These are phyloP conservation scores for Drosophila willistoni DNA, from an alignment of 1,140 invertebrate species.

Conservation along the genomic window DNA sequence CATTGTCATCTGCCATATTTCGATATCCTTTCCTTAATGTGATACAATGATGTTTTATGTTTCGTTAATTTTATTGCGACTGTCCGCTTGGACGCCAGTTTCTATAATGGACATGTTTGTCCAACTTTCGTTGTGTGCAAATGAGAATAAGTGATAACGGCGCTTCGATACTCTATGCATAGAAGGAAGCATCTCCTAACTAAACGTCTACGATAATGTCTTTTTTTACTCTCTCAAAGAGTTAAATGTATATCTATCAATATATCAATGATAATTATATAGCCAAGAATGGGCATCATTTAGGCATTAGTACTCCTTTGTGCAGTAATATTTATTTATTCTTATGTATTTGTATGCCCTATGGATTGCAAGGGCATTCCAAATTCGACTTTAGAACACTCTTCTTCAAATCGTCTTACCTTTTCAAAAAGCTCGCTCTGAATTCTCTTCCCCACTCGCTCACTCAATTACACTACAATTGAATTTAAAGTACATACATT, in stretches of 20 bases:
- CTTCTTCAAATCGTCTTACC: not conserved
- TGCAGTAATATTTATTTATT: not conserved
- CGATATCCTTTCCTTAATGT: conserved; percentile 20
- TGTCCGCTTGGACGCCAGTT: conserved; percentile 36
- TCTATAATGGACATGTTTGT: conserved; percentile 41
- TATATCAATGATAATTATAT: too few relatives aligned
- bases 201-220: not conserved
- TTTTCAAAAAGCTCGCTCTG: not conserved
- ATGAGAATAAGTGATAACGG: conserved; percentile 48
- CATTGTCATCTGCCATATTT: not conserved
- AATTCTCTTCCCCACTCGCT: conserved; percentile 2
- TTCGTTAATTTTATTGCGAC: conserved; percentile 30
- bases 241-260: not conserved
- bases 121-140: conserved; percentile 5
- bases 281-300: too few relatives aligned
- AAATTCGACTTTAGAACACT: not conserved
- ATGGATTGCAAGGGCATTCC: not conserved
- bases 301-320: too few relatives aligned
- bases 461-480: conserved; percentile 43
- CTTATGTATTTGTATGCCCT: not conserved
- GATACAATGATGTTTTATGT: conserved; percentile 15
- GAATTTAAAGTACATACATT: conserved; percentile 36
- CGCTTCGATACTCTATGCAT: conserved; percentile 21
- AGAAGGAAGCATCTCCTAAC: not conserved
- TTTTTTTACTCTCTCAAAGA: not conserved